Evolutionary conservation across 2,113 vertebrate species (phyloP), one percentile per base, ranked within the genome.

Genomic region (Neotoma lepida): DNA sequence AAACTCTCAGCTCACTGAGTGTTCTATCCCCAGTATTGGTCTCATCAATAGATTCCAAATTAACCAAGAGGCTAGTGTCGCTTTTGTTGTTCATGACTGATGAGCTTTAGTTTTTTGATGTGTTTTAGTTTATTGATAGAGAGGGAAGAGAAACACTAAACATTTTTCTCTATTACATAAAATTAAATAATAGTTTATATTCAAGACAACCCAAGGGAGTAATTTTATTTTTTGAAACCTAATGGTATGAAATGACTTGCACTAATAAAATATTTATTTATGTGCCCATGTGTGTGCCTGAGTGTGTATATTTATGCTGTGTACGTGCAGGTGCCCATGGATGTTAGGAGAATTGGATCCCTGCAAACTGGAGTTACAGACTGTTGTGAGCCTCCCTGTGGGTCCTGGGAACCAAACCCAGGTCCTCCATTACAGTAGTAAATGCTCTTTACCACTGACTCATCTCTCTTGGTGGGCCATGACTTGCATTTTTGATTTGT

Each of bases 71-170:
- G 10, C 5, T 61, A 33, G 12, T 44, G 2, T 46, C 71, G 41
- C 41, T 85, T 86, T 41, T 86, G 66, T 49, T 89, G 26, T 44
- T 68, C 66, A 68, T 68, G n/a, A 92, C 39, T 90, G 20, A 89
- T 86, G 44, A 88, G 61, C 6, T 71, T 64, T 49, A 46, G 58
- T 49, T 68, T 68, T 49, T 68, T 68, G 33, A 13, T 24, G 2
- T 70, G 10, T 54, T 28, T 93, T 88, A 77, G 80, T 88, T 78
- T 92, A 91, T 39, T 88, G 28, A 61, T 51, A 76, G 14, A 28
- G 12, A 15, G 24, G 30, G 4, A 88, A 54, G n/a, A 89, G 86
- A 92, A 70, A 81, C 13, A 71, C 13, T 30, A 77, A 73, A 10
- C 46, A 56, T 8, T 78, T 91, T 89, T 51, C 81, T 33, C 24